Evolutionary conservation across 2,797 vertebrate genomes (phyloP), one percentile per base, ranked within the genome.

Genomic region (Geotrypetes seraphini): DNA sequence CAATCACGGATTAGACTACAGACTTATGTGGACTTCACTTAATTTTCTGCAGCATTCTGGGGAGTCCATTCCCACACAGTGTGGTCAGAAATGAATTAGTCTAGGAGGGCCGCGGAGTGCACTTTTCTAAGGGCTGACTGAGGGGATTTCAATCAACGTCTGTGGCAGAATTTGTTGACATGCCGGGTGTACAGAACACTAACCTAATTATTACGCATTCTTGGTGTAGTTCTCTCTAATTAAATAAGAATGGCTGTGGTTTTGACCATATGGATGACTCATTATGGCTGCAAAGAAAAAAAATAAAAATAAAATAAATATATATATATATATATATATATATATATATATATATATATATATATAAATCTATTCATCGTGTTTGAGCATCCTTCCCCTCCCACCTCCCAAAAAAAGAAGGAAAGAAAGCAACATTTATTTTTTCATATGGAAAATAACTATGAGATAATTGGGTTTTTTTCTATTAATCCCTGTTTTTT

Each of bases 191-290:
- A 12, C 48, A 50, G 19, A 34, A 52, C 22, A 2, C 25, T 43
- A 50, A 66, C 57, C 39, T 52, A 39, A 66, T 68, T 63, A 57
- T 32, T 43, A 41, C 4, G 10, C 63, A 59, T 70, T 73, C 61
- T 46, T 59, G 35, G 37, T 16, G 51, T 38, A 57, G 50, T 16
- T 59, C 50, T 57, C 66, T 63, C 51, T 58, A 69, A 64, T 48
- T 58, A 44, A 53, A 66, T 61, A 44, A 60, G 45, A 42, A 41
- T 60, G 60, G 18, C 28, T 60, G 51, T 29, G 41, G 27, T 21
- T 57, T 45, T 11, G 39, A 43, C 41, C 44, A 22, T 20, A 24
- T 13, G 39, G 52, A 37, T 40, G 15, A 50, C 47, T 57, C 55
- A 31, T 11, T 16, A 15, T 20, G 25, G 12, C 20, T 11, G 19